phyloP scores from a whole-genome alignment of 2,888 invertebrate genomes.

The Perdita meconis region DNA sequence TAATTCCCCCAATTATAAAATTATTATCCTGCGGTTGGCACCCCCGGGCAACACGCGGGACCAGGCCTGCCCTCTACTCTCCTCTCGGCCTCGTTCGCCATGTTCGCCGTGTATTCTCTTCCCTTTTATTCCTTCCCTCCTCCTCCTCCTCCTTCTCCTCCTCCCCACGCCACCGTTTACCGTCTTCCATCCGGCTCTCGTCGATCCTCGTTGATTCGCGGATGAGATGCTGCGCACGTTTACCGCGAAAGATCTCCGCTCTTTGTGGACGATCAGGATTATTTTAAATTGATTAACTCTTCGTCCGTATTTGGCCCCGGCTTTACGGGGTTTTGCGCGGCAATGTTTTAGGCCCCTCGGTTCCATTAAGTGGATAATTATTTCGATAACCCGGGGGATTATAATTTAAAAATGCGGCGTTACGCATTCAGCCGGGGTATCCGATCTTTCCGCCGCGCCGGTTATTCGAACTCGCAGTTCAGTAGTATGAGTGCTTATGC shows the following conservation, averaged over 20 bases:
- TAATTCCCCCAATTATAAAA: slow-evolving; percentile 84
- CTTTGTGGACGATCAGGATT: slow-evolving; percentile 41
- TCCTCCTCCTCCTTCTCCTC: slow-evolving; percentile 2
- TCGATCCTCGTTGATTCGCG: slow-evolving; percentile 70
- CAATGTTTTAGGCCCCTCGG: neutral
- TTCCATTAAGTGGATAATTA: slow-evolving; percentile 8
- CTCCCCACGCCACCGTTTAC: neutral
- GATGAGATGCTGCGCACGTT: slow-evolving; percentile 59
- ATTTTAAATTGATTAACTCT: slow-evolving; percentile 46
- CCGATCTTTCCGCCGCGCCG: too few species aligned
- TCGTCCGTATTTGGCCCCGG: slow-evolving; percentile 16
- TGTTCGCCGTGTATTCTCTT: slow-evolving; percentile 63
- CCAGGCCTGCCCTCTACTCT: slow-evolving; percentile 74
- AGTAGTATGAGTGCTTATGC: too few species aligned
- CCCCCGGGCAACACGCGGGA: slow-evolving; percentile 82
- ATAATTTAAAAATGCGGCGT: slow-evolving; percentile 1
- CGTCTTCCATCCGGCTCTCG: slow-evolving; percentile 62
- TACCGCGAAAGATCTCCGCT: slow-evolving; percentile 42
- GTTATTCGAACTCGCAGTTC: too few species aligned
- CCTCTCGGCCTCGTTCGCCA: slow-evolving; percentile 66
- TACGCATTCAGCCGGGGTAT: slow-evolving; percentile 1
- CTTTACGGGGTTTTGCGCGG: slow-evolving; percentile 12
- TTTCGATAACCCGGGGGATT: slow-evolving; percentile 2
- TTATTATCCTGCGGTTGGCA: slow-evolving; percentile 84
- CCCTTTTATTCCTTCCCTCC: slow-evolving; percentile 52